Evolutionary conservation across 2,113 vertebrate species (phyloP), one percentile per base, ranked within the genome.

Genomic region (Chiloscyllium plagiosum): DNA sequence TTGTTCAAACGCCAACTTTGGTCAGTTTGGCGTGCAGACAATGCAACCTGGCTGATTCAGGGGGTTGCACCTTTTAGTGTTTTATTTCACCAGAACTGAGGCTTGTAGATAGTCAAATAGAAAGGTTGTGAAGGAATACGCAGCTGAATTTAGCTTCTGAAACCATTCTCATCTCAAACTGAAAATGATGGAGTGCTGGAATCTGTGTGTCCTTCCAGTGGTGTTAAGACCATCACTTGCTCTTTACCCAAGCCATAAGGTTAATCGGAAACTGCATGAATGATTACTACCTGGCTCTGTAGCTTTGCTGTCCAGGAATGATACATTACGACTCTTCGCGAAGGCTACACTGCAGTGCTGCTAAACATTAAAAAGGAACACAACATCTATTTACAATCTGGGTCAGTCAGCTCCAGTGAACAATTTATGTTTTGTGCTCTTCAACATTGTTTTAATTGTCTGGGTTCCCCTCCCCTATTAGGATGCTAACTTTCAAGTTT

Each of bases 221-320:
- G 89, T 93, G 89, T 93, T 68, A 68, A 61, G 61, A 42, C 66
- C n/a, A 20, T 66, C 65, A 65, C n/a, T 93, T 65, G 61, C 61
- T 93, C 89, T 93, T 93, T 93, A 93, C 89, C 33, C 37, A 93
- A 93, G 89, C 89, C 89, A 93, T n/a, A 42, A 93, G 89, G 89
- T 93, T 93, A 93, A 93, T 93, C 89, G 89, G 89, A 93, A 93
- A 68, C 65, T 65, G 37, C 61, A 66, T 93, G 89, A 93, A 66
- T 68, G 89, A 93, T 93, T 66, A 68, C 61, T n/a, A 20, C 89
- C 66, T 66, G 89, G 89, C 61, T 93, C 89, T 42, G n/a, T 93
- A 66, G 56, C 56, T 37, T 42, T 93, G 89, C 89, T 93, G 37
- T 93, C 61, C 15, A 47, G 61, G 66, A 93, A 93, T 65, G n/a